Conservation (phyloP, 53 echinoderm and acorn worm species). For the Temnopleurus reevesii region DNA sequence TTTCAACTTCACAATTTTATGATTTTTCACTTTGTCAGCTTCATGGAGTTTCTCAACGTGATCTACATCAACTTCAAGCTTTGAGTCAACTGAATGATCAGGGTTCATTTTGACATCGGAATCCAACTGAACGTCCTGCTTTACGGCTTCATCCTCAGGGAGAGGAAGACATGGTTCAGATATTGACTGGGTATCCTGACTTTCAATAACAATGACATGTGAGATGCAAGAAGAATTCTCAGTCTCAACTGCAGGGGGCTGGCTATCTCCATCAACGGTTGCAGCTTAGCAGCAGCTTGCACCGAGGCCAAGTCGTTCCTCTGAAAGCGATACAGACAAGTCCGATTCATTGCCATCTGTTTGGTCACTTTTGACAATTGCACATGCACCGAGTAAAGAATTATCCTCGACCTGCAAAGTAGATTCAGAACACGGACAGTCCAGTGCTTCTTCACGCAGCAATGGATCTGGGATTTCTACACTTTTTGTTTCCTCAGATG, state of each 20-base stretch:
- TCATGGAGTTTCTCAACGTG: not conserved
- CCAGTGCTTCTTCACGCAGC: not conserved
- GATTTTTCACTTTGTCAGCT: not conserved
- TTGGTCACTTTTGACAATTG: constrained; percentile 6
- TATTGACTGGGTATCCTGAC: not conserved
- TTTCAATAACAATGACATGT: not conserved
- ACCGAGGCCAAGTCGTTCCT: not conserved
- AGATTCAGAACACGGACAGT: not conserved
- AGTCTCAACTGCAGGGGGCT: not conserved
- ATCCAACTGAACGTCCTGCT: not conserved
- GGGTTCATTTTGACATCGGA: not conserved
- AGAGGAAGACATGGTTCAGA: constrained; percentile 1
- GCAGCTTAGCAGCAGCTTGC: not conserved
- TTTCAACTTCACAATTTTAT: not conserved
- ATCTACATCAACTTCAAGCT: not conserved
- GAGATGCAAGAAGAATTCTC: not conserved
- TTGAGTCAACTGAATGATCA: not conserved
- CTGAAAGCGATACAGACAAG: not conserved
- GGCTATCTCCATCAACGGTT: not conserved
- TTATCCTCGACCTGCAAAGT: not conserved
- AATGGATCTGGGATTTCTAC: not conserved
- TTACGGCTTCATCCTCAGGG: not conserved
- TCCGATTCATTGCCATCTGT: not conserved
- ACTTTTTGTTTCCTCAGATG: not conserved
- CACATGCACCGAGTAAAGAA: constrained; percentile 38